These are phyloP conservation scores for Metalampra italica DNA, from an alignment of 2,888 invertebrate species.

Conservation along the genomic window DNA sequence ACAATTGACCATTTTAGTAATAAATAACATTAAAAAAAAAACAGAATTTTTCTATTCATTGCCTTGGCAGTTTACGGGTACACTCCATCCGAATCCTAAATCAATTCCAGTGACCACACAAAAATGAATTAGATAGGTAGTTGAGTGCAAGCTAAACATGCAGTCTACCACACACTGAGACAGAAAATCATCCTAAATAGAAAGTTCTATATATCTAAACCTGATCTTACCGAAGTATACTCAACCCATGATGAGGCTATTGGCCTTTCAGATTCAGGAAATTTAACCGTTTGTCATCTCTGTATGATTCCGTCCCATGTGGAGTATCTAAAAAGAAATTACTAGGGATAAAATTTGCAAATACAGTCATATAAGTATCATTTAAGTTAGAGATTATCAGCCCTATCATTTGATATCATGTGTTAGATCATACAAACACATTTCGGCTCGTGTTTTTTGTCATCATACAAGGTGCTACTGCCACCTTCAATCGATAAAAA, in stretches of 20 bases:
- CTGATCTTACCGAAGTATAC: too few relatives aligned
- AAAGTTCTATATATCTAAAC: too few relatives aligned
- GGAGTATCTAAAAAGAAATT: neutral
- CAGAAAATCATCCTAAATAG: too few relatives aligned
- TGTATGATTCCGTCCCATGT: neutral
- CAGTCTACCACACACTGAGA: too few relatives aligned
- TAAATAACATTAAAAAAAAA: too few relatives aligned
- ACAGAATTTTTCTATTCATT: too few relatives aligned
- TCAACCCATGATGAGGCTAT: neutral
- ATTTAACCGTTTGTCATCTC: neutral
- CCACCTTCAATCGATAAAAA: conserved; percentile 13
- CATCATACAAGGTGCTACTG: conserved; percentile 42
- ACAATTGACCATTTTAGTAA: too few relatives aligned
- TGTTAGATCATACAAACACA: conserved; percentile 53
- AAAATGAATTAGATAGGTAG: too few relatives aligned
- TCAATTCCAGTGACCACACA: too few relatives aligned
- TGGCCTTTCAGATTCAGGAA: neutral
- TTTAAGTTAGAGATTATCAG: conserved; percentile 30
- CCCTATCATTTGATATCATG: conserved; percentile 62
- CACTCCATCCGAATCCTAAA: too few relatives aligned
- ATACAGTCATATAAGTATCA: neutral
- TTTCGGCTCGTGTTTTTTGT: conserved; percentile 66
- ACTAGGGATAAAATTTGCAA: neutral
- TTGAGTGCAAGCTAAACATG: too few relatives aligned
- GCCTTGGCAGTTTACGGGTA: too few relatives aligned